Percentiles rank a stretch among this genome's conserved stretches.
These are phyloP conservation scores for Anoplophora glabripennis DNA, from an alignment of 1,140 invertebrate genomes.

Conservation along the genomic window DNA sequence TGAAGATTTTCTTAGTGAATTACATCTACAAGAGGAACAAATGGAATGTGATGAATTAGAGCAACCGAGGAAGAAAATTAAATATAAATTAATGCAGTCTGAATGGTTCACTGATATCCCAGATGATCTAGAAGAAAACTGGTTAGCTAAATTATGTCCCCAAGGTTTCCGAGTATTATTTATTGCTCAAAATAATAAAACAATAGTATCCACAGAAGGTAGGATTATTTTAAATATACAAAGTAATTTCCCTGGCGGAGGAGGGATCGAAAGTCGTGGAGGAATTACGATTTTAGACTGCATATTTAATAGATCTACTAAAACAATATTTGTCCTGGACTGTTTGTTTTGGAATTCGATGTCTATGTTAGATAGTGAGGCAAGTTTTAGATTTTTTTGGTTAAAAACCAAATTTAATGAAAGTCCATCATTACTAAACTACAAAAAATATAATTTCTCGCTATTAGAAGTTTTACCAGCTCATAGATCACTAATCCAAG, in stretches of 20 bases:
- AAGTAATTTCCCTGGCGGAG: slow-evolving; percentile 69
- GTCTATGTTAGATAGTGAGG: slow-evolving; percentile 74
- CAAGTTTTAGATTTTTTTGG: slow-evolving; percentile 73
- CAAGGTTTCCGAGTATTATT: slow-evolving; percentile 75
- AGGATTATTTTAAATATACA: slow-evolving; percentile 29
- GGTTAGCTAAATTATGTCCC: slow-evolving; percentile 82
- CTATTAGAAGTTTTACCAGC: slow-evolving; percentile 26
- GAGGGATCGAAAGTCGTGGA: slow-evolving; percentile 32
- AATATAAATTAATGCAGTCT: slow-evolving; percentile 70
- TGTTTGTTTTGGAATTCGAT: slow-evolving; percentile 79
- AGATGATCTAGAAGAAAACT: slow-evolving; percentile 70
- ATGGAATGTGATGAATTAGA: slow-evolving; percentile 14
- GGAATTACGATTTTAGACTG: slow-evolving; percentile 73
- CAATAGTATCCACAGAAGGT: slow-evolving; percentile 11
- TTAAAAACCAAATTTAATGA: slow-evolving; percentile 66
- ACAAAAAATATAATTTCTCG: slow-evolving; percentile 25
- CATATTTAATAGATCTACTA: slow-evolving; percentile 63
- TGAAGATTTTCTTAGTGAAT: slow-evolving; percentile 22
- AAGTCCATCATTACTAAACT: slow-evolving; percentile 44
- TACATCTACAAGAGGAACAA: slow-evolving; percentile 1
- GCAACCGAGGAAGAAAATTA: slow-evolving; percentile 27
- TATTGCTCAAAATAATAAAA: slow-evolving; percentile 65
- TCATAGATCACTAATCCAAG: slow-evolving; percentile 48
- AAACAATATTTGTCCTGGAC: slow-evolving; percentile 77
- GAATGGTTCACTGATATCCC: slow-evolving; percentile 91